Conservation (phyloP, 2,888 invertebrate genomes). For the Thumatha senex region DNA sequence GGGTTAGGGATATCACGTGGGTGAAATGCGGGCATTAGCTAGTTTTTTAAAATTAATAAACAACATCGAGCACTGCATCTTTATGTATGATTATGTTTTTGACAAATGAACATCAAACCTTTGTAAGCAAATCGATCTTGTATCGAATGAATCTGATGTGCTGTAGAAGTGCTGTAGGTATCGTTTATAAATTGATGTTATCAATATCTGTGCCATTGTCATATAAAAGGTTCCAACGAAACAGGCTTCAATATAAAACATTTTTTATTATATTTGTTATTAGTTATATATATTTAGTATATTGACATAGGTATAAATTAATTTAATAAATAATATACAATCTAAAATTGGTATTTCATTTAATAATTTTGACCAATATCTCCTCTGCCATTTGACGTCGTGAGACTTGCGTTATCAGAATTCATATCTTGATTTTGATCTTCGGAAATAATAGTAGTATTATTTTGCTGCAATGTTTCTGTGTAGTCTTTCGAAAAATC, state of each 20-base stretch:
- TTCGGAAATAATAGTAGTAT: neutral
- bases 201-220: conserved; percentile 32
- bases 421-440: neutral
- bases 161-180: too few relatives aligned
- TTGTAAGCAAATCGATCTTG: too few relatives aligned
- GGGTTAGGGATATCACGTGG: too few relatives aligned
- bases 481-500: neutral
- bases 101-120: too few relatives aligned
- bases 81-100: too few relatives aligned
- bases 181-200: neutral
- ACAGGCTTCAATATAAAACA: conserved; percentile 34
- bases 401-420: neutral
- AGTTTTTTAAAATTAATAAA: too few relatives aligned
- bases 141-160: too few relatives aligned
- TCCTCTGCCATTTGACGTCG: conserved; percentile 11
- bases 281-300: conserved; percentile 28
- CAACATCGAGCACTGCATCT: too few relatives aligned
- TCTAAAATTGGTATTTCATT: conserved; percentile 19
- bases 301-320: conserved; percentile 24
- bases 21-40: too few relatives aligned
- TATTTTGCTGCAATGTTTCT: neutral
- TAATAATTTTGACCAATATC: conserved; percentile 15
- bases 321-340: conserved; percentile 27
- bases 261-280: conserved; percentile 34
- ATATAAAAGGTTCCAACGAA: conserved; percentile 29